phyloP scores from a whole-genome alignment of 2,888 invertebrate species.

The Cryptocephalus moraei region DNA sequence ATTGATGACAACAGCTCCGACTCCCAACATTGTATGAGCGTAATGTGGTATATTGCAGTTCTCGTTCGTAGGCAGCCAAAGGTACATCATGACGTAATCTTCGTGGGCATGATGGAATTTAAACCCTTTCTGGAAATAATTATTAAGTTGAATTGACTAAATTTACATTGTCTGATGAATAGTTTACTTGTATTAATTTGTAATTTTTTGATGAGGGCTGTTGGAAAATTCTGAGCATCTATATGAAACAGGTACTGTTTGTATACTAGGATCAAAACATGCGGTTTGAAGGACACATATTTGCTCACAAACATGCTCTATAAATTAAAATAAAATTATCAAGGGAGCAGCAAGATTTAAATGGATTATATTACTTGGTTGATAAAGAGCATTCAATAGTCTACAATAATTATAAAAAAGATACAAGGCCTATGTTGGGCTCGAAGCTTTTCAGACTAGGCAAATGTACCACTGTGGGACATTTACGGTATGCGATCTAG shows the following conservation, averaged over 20 bases:
- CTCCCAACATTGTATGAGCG: conserved; percentile 73
- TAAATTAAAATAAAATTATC: background rate
- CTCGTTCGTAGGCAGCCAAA: conserved; percentile 62
- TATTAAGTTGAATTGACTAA: background rate
- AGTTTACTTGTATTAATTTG: background rate
- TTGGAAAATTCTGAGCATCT: no score
- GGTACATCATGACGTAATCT: conserved; percentile 68
- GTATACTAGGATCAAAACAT: no score
- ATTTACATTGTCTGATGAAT: background rate
- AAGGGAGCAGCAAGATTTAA: background rate
- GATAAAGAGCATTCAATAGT: no score
- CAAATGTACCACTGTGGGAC: background rate
- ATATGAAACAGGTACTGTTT: no score
- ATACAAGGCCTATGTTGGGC: background rate
- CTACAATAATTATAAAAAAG: no score
- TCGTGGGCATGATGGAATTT: conserved; percentile 79
- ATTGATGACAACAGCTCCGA: conserved; percentile 79
- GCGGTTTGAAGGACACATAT: background rate
- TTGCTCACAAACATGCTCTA: background rate
- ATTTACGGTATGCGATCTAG: background rate
- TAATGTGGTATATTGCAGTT: conserved; percentile 60
- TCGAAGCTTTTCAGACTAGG: background rate
- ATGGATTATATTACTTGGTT: background rate
- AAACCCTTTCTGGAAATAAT: conserved; percentile 55
- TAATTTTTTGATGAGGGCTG: no score